phyloP scores from a whole-genome alignment of 2,797 vertebrate species.

The Propithecus deckenii region DNA sequence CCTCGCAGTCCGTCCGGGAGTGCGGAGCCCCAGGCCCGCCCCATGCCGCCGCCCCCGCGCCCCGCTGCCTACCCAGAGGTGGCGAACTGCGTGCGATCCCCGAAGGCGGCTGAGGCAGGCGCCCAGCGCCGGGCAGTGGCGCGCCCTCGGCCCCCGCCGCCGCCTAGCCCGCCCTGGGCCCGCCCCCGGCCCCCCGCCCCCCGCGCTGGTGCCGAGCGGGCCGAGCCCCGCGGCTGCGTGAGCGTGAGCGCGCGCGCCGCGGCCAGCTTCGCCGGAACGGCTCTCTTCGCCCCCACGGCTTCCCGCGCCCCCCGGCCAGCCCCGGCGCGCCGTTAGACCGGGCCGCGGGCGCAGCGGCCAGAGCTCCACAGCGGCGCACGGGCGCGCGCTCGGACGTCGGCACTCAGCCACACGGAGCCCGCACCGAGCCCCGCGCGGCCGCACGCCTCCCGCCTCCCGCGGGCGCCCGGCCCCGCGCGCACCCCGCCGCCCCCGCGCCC shows the following conservation, averaged over 20 bases:
- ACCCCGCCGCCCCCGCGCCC: not conserved
- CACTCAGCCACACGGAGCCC: not conserved
- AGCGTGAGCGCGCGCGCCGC: slow-evolving; percentile 45
- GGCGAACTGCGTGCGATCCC: not conserved
- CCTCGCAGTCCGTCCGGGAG: not conserved
- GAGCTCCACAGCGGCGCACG: not conserved
- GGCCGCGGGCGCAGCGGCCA: not conserved
- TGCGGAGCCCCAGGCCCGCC: not conserved
- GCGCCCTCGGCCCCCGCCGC: not conserved
- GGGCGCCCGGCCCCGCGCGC: not conserved
- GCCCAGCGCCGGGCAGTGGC: not conserved
- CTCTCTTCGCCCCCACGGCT: not conserved
- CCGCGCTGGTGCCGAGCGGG: not conserved
- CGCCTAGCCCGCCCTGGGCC: slow-evolving; percentile 4
- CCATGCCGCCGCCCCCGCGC: not conserved
- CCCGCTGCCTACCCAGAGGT: not conserved
- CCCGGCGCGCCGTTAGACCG: not conserved
- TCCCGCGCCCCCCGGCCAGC: not conserved
- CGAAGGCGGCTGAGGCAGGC: not conserved
- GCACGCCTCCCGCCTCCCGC: not conserved
- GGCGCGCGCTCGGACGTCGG: not conserved
- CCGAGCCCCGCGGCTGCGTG: not conserved
- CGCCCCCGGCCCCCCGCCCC: slow-evolving; percentile 46
- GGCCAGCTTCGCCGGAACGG: not conserved
- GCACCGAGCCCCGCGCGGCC: not conserved